Evolutionary conservation across 2,888 invertebrate species (phyloP).

Genomic region (Amphipyra berbera): DNA sequence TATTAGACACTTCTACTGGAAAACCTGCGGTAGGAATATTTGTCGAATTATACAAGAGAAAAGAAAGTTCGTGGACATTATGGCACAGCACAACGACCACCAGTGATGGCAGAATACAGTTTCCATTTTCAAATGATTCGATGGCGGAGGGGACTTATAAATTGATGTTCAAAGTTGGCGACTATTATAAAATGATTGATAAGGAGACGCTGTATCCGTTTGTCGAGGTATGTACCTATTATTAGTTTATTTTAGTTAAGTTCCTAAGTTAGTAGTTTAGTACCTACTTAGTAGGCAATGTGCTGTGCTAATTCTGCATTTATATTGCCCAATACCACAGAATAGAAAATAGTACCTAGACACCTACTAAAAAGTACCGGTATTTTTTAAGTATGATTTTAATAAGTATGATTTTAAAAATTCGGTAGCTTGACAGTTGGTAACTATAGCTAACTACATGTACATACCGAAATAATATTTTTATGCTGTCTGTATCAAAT

Average conservation of each 20-base stretch:
- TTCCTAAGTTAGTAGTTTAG: not conserved
- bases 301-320: not conserved
- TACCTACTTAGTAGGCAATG: not conserved
- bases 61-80: slow-evolving; percentile 91
- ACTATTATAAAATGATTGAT: slow-evolving; percentile 91
- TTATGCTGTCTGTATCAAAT: too few relatives aligned
- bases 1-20: slow-evolving; percentile 93
- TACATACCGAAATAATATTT: too few relatives aligned
- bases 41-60: slow-evolving; percentile 92
- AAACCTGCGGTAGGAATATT: slow-evolving; percentile 91
- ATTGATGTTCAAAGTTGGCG: slow-evolving; percentile 92
- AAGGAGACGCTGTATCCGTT: slow-evolving; percentile 93
- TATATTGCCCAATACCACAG: too few relatives aligned
- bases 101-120: slow-evolving; percentile 91
- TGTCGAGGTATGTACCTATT: slow-evolving; percentile 90
- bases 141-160: slow-evolving; percentile 93
- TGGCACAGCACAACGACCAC: slow-evolving; percentile 91
- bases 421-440: too few relatives aligned
- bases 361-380: too few relatives aligned
- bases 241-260: not conserved
- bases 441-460: too few relatives aligned
- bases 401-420: too few relatives aligned
- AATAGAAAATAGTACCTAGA: too few relatives aligned
- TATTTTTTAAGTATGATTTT: too few relatives aligned
- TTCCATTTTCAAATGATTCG: slow-evolving; percentile 90